phyloP scores from a whole-genome alignment of 2,888 invertebrate species.

The Drosophila colorata region DNA sequence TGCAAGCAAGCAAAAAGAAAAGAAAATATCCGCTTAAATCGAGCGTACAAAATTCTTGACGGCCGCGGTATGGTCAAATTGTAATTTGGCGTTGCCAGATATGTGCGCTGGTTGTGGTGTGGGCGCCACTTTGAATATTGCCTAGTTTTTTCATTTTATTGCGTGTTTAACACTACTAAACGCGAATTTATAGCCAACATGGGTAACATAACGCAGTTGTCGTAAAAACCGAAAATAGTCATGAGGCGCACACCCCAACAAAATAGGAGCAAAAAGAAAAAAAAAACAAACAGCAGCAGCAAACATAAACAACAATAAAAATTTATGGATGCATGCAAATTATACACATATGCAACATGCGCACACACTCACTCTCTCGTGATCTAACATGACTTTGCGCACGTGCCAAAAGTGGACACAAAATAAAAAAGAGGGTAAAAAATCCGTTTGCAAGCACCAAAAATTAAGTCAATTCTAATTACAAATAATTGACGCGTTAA shows the following conservation, averaged over 20 bases:
- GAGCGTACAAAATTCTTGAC: conserved; percentile 31
- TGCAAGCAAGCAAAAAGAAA: conserved; percentile 2
- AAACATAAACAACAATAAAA: conserved; percentile 64
- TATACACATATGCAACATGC: conserved; percentile 49
- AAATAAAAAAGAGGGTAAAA: conserved; percentile 13
- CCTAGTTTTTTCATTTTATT: conserved; percentile 57
- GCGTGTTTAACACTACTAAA: conserved; percentile 79
- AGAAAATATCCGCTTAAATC: conserved; percentile 16
- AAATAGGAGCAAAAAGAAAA: conserved; percentile 17
- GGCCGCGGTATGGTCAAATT: conserved; percentile 46
- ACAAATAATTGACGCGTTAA: conserved; percentile 77
- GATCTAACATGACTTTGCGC: conserved; percentile 20
- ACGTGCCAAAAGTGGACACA: conserved; percentile 68
- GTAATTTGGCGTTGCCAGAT: conserved; percentile 59
- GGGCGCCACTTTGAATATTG: conserved; percentile 58
- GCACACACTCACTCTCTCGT: not conserved
- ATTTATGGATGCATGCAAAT: conserved; percentile 64
- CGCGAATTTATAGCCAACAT: conserved; percentile 73
- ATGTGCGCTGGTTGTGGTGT: conserved; percentile 27
- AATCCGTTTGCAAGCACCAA: conserved; percentile 50
- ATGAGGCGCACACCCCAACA: conserved; percentile 45
- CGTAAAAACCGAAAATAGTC: conserved; percentile 74
- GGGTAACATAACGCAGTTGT: conserved; percentile 76
- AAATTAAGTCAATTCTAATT: conserved; percentile 75
- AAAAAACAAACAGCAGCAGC: conserved; percentile 24